These are phyloP conservation scores for human (Homo sapiens) DNA, from an alignment of 2,113 vertebrate genomes.

Conservation along the genomic window DNA sequence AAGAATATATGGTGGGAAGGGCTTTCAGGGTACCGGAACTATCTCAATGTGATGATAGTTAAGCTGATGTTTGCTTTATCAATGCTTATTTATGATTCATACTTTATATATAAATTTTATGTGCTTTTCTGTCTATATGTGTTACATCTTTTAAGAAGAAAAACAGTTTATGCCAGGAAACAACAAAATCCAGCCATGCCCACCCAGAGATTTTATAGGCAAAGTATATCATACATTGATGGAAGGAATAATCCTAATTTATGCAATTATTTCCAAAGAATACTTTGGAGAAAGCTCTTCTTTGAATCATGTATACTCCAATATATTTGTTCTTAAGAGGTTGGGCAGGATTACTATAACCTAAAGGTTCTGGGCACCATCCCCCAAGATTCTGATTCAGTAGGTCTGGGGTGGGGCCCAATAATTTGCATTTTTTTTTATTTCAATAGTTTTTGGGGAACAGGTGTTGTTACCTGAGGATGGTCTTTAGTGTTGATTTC, in stretches of 20 bases:
- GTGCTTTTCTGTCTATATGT: background rate
- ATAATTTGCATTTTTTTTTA: background rate
- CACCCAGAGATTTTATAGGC: background rate
- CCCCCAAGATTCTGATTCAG: background rate
- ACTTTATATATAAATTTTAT: background rate
- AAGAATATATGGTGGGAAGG: too few relatives aligned
- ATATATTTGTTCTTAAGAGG: background rate
- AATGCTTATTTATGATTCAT: background rate
- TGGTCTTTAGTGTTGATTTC: too few relatives aligned
- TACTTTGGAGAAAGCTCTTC: background rate
- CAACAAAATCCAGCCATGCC: background rate
- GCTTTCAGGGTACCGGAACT: background rate
- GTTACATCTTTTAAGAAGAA: background rate
- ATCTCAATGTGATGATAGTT: background rate
- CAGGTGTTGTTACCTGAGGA: too few relatives aligned
- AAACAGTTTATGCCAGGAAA: background rate
- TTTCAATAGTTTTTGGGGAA: too few relatives aligned
- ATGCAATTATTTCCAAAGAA: background rate
- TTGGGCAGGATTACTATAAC: background rate
- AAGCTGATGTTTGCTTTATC: background rate
- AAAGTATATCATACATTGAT: background rate
- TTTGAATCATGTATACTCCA: background rate
- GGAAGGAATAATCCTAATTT: background rate
- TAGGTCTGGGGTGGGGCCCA: background rate
- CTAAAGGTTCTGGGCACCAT: background rate